Base-by-base conservation (phyloP, 2,113 vertebrate genomes). In the Saguinus imperator region DNA sequence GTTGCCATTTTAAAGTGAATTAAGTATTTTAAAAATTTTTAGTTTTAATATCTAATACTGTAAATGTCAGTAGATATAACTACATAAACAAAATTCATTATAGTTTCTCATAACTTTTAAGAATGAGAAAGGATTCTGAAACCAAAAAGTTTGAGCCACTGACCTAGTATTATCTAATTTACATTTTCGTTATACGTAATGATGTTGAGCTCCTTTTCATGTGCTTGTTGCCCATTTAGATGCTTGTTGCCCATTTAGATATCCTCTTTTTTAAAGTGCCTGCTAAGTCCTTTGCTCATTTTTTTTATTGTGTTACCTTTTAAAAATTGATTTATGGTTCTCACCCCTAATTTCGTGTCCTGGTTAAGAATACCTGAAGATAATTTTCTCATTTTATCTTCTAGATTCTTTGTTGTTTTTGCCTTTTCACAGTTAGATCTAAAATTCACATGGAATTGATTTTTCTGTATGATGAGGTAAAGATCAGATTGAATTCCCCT, bases 1-100 rank as follows among this genome's bases (percentile, higher is more conserved):
- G 52, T 68, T 81, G 35, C 58, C 82, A 95, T 81, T 86, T 81
- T 95, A 25, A 91, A 72, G n/a, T 89, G 50, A 76, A 76, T 85
- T 48, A n/a, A 40, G 72, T 89, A 57, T 70, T 27, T 43, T 0
- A 73, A 82, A 66, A 77, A 8, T 6, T 40, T 68, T 76, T 79
- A 29, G 2, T 72, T 61, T 95, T 84, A 84, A 29, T 89, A 55
- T 58, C 32, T 95, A 18, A 55, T 64, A 50, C n/a, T 20, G n/a
- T 70, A 92, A 89, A 18, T 90, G 66, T 55, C 57, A 43, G 18
- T 55, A 45, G 29, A 25, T 87, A 82, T 2, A 64, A 68, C 58
- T 32, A 50, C 25, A 40, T 75, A 82, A 86, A 64, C 64, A 85
- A 48, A 92, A 70, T 77, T 83, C 87, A 66, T 88, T 83, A n/a